A percentile compares a stretch with the other conserved stretches of the same genome.
Evolutionary conservation across 2,797 vertebrate genomes (phyloP).

Genomic region (Onychomys torridus): DNA sequence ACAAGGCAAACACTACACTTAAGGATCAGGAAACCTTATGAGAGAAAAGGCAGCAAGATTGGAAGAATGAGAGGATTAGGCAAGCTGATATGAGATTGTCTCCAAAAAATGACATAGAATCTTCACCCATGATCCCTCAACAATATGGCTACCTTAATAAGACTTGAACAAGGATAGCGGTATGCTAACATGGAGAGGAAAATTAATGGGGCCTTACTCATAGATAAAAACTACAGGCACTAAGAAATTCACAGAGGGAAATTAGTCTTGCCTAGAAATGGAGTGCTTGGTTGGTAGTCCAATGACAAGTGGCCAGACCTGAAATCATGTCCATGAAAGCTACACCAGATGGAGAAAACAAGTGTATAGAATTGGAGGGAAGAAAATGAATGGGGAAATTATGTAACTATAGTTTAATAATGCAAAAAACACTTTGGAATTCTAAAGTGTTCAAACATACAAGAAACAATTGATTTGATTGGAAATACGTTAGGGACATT

Average conservation of each 20-base stretch:
- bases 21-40: background rate
- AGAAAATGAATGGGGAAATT: background rate
- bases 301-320: background rate
- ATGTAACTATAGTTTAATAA: background rate
- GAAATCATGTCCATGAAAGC: background rate
- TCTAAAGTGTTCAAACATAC: conserved; percentile 50
- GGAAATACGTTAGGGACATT: conserved; percentile 67
- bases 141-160: background rate
- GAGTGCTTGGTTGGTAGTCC: background rate
- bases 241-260: background rate
- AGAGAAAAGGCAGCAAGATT: background rate
- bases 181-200: background rate
- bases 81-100: background rate
- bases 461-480: conserved; percentile 55
- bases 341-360: background rate
- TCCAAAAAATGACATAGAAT: background rate
- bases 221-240: background rate
- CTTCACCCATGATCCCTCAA: background rate
- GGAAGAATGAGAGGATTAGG: background rate
- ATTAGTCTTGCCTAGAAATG: background rate
- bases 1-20: background rate
- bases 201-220: background rate
- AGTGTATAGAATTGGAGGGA: background rate
- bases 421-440: background rate
- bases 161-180: background rate